Percentiles rank a stretch among this genome's conserved stretches.
phyloP scores from a whole-genome alignment of 1,140 invertebrate species.

The Drosophila parabipectinata region DNA sequence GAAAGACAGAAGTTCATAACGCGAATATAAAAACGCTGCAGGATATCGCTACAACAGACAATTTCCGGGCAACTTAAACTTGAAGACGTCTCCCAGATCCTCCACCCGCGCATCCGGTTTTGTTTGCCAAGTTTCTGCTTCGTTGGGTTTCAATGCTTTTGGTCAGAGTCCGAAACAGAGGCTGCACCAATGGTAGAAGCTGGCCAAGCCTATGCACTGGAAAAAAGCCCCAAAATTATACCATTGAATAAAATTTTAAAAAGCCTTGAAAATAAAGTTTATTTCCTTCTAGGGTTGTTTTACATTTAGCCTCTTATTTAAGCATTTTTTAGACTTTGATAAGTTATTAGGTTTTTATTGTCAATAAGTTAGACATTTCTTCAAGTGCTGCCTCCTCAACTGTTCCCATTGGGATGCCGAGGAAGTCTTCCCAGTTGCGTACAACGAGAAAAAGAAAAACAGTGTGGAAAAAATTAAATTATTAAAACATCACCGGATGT shows the following conservation, averaged over 20 bases:
- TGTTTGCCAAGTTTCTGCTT: constrained; percentile 77
- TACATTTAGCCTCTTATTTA: too few relatives aligned
- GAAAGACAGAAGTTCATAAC: constrained; percentile 67
- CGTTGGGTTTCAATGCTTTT: constrained; percentile 67
- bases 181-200: constrained; percentile 11
- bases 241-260: background rate
- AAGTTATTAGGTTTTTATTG: too few relatives aligned
- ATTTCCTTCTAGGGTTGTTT: too few relatives aligned
- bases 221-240: background rate
- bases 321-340: too few relatives aligned
- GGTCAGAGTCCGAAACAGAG: constrained; percentile 42
- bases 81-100: constrained; percentile 55
- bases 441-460: constrained; percentile 28
- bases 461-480: constrained; percentile 72
- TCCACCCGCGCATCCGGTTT: constrained; percentile 65
- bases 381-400: constrained; percentile 10
- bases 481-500: constrained; percentile 80
- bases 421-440: constrained; percentile 28
- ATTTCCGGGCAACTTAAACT: constrained; percentile 81
- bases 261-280: too few relatives aligned
- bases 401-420: constrained; percentile 32
- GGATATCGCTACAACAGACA: constrained; percentile 83
- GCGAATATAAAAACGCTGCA: constrained; percentile 81
- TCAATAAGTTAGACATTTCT: background rate
- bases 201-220: constrained; percentile 28